A percentile compares a stretch with the other conserved stretches of the same genome.
phyloP scores from a whole-genome alignment of 1,140 invertebrate genomes.

The Chironomus tepperi region DNA sequence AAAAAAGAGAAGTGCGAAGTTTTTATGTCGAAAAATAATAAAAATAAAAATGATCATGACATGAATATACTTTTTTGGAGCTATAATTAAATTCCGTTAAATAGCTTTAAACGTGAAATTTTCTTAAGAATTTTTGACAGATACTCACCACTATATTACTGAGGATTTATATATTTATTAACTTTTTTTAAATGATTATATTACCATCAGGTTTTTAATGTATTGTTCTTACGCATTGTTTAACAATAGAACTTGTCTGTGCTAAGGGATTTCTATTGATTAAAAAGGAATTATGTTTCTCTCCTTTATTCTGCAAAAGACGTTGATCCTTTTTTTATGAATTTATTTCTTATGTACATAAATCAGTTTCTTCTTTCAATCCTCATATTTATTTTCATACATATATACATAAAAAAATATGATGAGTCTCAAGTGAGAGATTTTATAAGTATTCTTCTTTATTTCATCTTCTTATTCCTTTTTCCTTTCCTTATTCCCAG shows the following conservation, averaged over 20 bases:
- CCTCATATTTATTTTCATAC: too few species aligned
- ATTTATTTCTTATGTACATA: conserved; percentile 15
- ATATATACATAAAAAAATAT: too few species aligned
- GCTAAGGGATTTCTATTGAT: background rate
- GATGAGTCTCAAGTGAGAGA: conserved; percentile 11
- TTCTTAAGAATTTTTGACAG: too few species aligned
- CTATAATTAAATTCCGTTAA: too few species aligned
- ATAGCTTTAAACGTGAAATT: too few species aligned
- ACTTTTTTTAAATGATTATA: background rate
- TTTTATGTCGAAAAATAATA: background rate
- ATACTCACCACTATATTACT: too few species aligned
- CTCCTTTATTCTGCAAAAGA: background rate
- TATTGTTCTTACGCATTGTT: too few species aligned
- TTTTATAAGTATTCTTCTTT: conserved; percentile 1
- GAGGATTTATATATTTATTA: too few species aligned
- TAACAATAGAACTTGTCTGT: too few species aligned
- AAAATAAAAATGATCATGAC: background rate
- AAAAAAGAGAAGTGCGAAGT: background rate
- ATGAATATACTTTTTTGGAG: background rate
- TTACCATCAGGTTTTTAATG: background rate
- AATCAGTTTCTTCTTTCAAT: background rate
- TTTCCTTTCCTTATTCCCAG: too few species aligned
- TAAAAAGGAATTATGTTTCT: background rate
- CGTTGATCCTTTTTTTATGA: background rate
- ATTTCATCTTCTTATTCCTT: background rate